Percentiles rank a stretch among this genome's conserved stretches.
These are phyloP conservation scores for Netta rufina DNA, from an alignment of 2,797 vertebrate species.

Conservation along the genomic window DNA sequence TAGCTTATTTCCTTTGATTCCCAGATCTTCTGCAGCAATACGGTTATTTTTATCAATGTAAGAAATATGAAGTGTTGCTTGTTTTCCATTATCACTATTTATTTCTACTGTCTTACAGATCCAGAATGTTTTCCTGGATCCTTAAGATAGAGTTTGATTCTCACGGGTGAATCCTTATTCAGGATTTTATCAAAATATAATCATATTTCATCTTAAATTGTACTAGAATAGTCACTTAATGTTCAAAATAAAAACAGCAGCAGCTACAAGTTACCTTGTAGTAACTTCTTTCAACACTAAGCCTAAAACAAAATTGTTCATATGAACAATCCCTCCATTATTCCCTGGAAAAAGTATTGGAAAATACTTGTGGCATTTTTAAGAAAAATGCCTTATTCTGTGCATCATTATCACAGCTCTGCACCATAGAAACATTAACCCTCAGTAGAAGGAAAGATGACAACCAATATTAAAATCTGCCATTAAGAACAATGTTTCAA, in stretches of 20 bases:
- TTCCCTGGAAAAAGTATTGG: not conserved
- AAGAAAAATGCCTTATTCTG: not conserved
- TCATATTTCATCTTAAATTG: not conserved
- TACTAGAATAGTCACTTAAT: not conserved
- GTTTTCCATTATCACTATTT: not conserved
- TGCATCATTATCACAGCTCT: not conserved
- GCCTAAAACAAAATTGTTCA: not conserved
- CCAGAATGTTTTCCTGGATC: not conserved
- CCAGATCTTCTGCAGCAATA: not conserved
- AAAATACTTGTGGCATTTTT: not conserved
- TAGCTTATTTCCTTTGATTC: not conserved
- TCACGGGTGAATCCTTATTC: not conserved
- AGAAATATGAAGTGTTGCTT: not conserved
- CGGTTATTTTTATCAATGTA: not conserved
- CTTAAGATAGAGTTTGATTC: not conserved
- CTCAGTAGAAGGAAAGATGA: not conserved
- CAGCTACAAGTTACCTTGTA: not conserved
- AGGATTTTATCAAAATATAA: not conserved
- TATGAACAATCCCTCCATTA: not conserved
- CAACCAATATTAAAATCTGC: not conserved
- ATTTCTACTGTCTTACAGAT: not conserved
- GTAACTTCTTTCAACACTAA: not conserved
- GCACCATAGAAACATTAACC: not conserved
- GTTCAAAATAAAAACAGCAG: not conserved
- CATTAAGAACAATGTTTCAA: not conserved